Evolutionary conservation across 2,888 invertebrate species (phyloP).

Genomic region (Isoperla grammatica): DNA sequence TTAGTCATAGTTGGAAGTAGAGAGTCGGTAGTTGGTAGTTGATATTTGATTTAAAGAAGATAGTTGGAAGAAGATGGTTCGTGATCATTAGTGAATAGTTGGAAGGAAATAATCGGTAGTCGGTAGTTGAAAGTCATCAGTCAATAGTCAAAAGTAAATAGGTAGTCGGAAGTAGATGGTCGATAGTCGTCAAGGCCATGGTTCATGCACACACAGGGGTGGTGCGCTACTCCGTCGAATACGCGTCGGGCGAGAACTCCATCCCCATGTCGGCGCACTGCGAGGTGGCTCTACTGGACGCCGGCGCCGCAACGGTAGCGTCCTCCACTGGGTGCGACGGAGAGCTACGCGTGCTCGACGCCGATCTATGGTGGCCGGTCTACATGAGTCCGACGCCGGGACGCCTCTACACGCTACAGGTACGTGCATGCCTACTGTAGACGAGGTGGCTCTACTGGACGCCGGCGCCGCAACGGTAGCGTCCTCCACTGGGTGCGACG

Average conservation of each 20-base stretch:
- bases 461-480: background rate
- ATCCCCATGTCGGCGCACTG: constrained; percentile 7
- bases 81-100: too few species aligned
- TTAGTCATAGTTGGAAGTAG: too few species aligned
- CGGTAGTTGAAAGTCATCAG: too few species aligned
- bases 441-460: too few species aligned
- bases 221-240: constrained; percentile 19
- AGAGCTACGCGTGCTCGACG: constrained; percentile 29
- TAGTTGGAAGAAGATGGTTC: too few species aligned
- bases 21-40: too few species aligned
- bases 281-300: constrained; percentile 12
- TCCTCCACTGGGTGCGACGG: constrained; percentile 30
- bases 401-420: too few species aligned
- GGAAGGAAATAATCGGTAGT: too few species aligned
- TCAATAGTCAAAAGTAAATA: too few species aligned
- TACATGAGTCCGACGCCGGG: constrained; percentile 12
- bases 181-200: too few species aligned
- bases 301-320: background rate
- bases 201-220: constrained; percentile 16
- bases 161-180: too few species aligned
- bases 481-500: constrained; percentile 28
- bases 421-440: constrained; percentile 4
- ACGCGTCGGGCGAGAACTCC: constrained; percentile 5
- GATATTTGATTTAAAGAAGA: too few species aligned
- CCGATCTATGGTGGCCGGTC: constrained; percentile 37